Evolutionary conservation across 2,113 vertebrate genomes (phyloP).

Genomic region (Coptodon rendalli): DNA sequence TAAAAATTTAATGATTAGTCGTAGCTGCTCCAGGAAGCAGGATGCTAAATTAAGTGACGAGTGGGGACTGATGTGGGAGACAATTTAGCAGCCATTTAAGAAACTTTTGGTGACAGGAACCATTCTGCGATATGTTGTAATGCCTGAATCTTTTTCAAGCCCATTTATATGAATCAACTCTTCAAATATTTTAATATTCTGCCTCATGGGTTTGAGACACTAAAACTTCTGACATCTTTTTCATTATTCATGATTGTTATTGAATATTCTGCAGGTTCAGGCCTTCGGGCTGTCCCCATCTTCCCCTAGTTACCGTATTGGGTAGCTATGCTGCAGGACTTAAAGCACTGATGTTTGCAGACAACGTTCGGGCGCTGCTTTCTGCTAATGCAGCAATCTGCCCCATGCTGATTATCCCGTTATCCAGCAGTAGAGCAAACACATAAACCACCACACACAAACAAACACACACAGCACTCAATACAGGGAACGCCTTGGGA

Average conservation of each 20-base stretch:
- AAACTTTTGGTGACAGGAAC: neutral
- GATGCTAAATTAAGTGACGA: conserved; percentile 7
- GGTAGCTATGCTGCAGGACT: conserved; percentile 46
- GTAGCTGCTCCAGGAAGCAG: neutral
- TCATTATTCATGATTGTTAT: conserved; percentile 18
- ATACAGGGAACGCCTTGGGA: conserved; percentile 11
- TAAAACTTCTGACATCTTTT: neutral
- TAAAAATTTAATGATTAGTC: neutral
- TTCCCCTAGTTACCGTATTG: conserved; percentile 29
- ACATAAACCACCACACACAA: neutral
- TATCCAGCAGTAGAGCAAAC: conserved; percentile 30
- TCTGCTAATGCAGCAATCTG: conserved; percentile 69
- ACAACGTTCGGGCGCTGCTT: conserved; percentile 51
- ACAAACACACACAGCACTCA: neutral
- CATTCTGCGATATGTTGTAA: neutral
- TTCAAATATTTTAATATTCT: neutral
- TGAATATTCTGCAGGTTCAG: conserved; percentile 47
- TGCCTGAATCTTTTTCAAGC: neutral
- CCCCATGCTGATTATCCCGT: conserved; percentile 62
- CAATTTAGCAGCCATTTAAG: neutral
- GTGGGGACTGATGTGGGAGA: neutral
- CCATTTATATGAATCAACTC: neutral
- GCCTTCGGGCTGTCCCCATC: neutral
- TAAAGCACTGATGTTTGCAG: conserved; percentile 70
- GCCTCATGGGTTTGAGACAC: neutral